Evolutionary conservation across 2,113 vertebrate genomes (phyloP), one percentile per base, ranked within the genome.

Genomic region (Dermatemys mawii): DNA sequence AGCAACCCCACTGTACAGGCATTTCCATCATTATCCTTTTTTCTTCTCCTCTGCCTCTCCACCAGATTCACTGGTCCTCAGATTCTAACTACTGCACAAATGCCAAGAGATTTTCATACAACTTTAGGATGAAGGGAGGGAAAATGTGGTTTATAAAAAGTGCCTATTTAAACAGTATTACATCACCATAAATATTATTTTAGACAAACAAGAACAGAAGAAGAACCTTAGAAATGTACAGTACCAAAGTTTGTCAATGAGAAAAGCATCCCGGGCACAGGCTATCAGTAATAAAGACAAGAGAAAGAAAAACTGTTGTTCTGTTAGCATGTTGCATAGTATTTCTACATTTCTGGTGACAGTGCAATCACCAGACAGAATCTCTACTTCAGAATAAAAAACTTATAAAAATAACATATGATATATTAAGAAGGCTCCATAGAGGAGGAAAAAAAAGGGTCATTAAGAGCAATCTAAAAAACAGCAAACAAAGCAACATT

Each of bases 1-100:
- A 94, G 97, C 97, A 97, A 97, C 96, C 6, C 55, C 51, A 88
- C 70, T 73, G 38, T 81, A 90, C 87, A 87, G 89, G 88, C 90
- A 73, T 16, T 73, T 87, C n/a, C 50, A 78, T 84, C 94, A 88
- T 87, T 79, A 70, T 80, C 89, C 89, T 78, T 78, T 9, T 80
- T 88, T 83, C 55, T 83, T 35, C 79, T 87, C 95, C 91, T 83
- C 89, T 89, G 83, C 79, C 17, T 75, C 16, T 86, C 50, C 70
- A 86, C 89, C 93, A 95, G 88, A 85, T 60, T 94, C 84, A 78
- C 63, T 0, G 2, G 11, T 81, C 35, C 79, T 83, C 8, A 50
- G 16, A 50, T 48, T 94, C 90, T 91, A 96, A 63, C 27, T 1
- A 54, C 44, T 88, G 51, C 9, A 46, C 84, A 78, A 70, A 86